These are phyloP conservation scores for Callaeas wilsoni DNA, from an alignment of 2,113 vertebrate genomes.

Conservation along the genomic window DNA sequence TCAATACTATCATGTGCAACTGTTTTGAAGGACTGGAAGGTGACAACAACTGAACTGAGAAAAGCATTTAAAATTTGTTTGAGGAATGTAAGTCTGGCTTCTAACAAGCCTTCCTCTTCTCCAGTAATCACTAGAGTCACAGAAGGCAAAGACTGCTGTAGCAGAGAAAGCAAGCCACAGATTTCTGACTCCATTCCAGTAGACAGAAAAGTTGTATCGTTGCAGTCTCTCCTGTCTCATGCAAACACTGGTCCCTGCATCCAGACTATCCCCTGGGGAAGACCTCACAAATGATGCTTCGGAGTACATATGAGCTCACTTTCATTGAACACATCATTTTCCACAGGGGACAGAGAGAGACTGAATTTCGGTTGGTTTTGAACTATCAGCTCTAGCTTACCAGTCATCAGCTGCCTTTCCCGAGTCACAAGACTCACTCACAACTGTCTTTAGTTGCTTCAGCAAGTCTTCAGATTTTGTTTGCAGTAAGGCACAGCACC, in stretches of 20 bases:
- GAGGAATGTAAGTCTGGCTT: background rate
- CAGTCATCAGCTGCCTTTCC: background rate
- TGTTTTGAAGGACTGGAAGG: background rate
- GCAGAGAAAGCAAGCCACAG: background rate
- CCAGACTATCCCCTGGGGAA: background rate
- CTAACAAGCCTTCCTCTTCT: background rate
- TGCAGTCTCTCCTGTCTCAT: background rate
- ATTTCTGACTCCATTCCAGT: background rate
- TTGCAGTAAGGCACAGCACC: background rate
- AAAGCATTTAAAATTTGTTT: background rate
- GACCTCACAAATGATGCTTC: background rate
- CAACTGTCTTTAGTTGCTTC: background rate
- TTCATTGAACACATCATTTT: background rate
- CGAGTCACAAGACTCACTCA: background rate
- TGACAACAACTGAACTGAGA: background rate
- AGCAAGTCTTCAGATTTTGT: background rate
- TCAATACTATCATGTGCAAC: background rate
- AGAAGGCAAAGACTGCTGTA: background rate
- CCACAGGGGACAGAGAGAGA: background rate
- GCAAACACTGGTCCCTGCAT: background rate
- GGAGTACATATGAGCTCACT: background rate
- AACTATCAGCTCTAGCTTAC: background rate
- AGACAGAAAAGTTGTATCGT: rapidly evolving
- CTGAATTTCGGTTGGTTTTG: background rate
- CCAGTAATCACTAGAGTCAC: background rate